Percentiles rank a stretch among this genome's conserved stretches.
These are phyloP conservation scores for Salarias fasciatus DNA, from an alignment of 2,797 vertebrate genomes.

Conservation along the genomic window DNA sequence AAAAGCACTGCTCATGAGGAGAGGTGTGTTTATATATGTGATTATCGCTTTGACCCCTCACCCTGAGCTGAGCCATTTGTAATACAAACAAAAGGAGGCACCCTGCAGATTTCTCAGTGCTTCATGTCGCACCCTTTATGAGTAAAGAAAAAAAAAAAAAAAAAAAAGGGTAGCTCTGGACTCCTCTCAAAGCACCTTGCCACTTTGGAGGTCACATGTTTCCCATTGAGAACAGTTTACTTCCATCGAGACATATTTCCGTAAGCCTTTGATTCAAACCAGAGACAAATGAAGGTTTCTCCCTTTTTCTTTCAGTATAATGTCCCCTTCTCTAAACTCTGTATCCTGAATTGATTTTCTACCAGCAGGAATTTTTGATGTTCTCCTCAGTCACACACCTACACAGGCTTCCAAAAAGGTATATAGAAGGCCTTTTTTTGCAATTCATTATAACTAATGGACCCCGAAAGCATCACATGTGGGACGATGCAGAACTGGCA, in stretches of 20 bases:
- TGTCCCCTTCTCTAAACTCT: conserved; percentile 44
- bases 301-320: conserved; percentile 25
- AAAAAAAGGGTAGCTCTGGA: conserved; percentile 37
- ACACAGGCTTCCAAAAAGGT: conserved; percentile 62
- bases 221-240: conserved; percentile 81
- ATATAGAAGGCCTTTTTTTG: conserved; percentile 74
- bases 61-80: conserved; percentile 68
- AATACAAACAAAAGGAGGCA: conserved; percentile 74
- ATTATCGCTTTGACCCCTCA: conserved; percentile 80
- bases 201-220: conserved; percentile 79
- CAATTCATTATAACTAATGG: conserved; percentile 76
- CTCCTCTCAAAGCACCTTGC: conserved; percentile 58
- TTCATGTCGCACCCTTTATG: conserved; percentile 41
- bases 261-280: conserved; percentile 82
- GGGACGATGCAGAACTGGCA: conserved; percentile 50
- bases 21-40: conserved; percentile 75
- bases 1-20: conserved; percentile 50
- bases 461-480: conserved; percentile 73
- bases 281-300: conserved; percentile 71
- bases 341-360: conserved; percentile 72
- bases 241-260: conserved; percentile 81
- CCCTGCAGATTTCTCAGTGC: conserved; percentile 54
- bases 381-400: conserved; percentile 8
- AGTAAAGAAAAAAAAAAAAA: too few species aligned
- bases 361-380: conserved; percentile 51